Conservation (phyloP, 2,888 invertebrate species). For the Graphium colonna region DNA sequence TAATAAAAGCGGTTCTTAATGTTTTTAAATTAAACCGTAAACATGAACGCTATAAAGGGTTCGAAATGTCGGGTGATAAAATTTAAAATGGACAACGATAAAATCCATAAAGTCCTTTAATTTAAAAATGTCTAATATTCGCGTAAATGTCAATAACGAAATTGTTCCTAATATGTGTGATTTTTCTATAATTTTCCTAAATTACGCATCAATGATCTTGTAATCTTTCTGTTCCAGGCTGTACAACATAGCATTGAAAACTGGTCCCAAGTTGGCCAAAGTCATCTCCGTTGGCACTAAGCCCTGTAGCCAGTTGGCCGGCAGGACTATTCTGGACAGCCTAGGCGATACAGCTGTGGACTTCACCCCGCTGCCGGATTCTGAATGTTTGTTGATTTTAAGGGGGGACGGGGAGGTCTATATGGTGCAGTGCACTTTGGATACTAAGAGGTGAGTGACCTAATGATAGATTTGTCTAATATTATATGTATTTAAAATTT, state of each 20-base stretch:
- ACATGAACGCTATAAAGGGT: too few species aligned
- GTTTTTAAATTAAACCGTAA: too few species aligned
- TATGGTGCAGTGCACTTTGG: conserved; percentile 63
- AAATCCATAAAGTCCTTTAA: too few species aligned
- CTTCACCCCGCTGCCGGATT: conserved; percentile 82
- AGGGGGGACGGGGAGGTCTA: conserved; percentile 92
- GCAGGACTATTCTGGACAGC: conserved; percentile 68
- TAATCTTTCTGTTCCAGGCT: conserved; percentile 46
- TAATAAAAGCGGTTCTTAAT: too few species aligned
- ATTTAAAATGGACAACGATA: too few species aligned
- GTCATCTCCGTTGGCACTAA: conserved; percentile 60
- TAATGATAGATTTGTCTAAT: too few species aligned
- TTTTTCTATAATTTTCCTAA: too few species aligned
- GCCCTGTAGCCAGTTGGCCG: conserved; percentile 63
- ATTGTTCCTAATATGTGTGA: too few species aligned
- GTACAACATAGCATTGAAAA: conserved; percentile 67
- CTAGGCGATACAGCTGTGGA: conserved; percentile 93
- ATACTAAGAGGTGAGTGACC: conserved; percentile 48
- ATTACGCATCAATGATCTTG: background rate
- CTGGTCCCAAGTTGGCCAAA: conserved; percentile 60
- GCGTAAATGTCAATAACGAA: too few species aligned
- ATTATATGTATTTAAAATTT: too few species aligned
- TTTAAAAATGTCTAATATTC: too few species aligned
- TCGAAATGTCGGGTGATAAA: too few species aligned
- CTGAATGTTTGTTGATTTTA: conserved; percentile 82